Conservation (phyloP, 2,113 vertebrate genomes). For the Chaetodon auriga region DNA sequence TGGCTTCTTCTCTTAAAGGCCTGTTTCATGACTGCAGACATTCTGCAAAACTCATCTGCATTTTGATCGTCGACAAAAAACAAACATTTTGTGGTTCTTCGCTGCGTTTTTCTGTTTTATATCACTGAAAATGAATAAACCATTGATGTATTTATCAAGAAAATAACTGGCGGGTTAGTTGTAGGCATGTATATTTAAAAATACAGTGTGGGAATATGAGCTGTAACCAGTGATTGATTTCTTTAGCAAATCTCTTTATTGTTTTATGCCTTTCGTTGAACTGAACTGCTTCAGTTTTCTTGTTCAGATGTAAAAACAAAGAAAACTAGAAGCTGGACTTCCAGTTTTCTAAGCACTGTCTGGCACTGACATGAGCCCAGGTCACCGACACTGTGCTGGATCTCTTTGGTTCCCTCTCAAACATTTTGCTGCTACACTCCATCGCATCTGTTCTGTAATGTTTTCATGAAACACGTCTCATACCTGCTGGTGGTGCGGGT, state of each 20-base stretch:
- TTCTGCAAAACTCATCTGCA: neutral
- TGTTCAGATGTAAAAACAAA: neutral
- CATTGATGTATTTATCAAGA: too few species aligned
- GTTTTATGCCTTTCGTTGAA: too few species aligned
- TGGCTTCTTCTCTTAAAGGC: neutral
- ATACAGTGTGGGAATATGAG: neutral
- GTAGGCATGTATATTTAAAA: neutral
- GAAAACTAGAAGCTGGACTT: neutral
- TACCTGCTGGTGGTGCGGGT: constrained; percentile 91
- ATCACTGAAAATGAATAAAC: too few species aligned
- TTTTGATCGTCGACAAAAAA: neutral
- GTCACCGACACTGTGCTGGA: neutral
- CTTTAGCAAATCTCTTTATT: neutral
- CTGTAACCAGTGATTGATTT: neutral
- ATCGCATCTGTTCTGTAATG: neutral
- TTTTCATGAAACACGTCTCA: neutral
- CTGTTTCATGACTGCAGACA: neutral
- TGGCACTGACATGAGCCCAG: neutral
- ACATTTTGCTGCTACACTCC: neutral
- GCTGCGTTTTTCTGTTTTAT: too few species aligned
- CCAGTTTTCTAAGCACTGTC: too few species aligned
- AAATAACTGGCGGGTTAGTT: too few species aligned
- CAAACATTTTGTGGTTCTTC: too few species aligned
- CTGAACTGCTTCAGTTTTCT: neutral
- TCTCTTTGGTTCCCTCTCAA: neutral